Evolutionary conservation across 2,797 vertebrate species (phyloP).

Genomic region (Leptoclinus maculatus): DNA sequence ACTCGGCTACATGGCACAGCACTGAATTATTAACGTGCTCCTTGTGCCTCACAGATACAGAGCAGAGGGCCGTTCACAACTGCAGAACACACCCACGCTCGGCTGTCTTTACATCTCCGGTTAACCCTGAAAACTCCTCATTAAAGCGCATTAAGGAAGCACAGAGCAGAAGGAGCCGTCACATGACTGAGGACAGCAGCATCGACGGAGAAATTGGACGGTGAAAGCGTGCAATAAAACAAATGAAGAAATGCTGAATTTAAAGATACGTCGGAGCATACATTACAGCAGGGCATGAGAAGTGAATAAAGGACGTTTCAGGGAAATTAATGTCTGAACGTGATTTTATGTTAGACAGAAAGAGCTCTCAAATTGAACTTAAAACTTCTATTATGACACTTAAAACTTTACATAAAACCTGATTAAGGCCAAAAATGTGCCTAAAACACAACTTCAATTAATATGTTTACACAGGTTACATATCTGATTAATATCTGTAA

Average conservation of each 20-base stretch:
- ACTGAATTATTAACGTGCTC: constrained; percentile 82
- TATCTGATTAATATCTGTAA: neutral
- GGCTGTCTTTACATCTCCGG: constrained; percentile 35
- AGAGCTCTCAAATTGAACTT: neutral
- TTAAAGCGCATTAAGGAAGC: constrained; percentile 8
- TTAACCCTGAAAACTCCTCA: constrained; percentile 39
- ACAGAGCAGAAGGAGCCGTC: constrained; percentile 4
- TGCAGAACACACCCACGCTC: constrained; percentile 38
- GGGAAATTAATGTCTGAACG: neutral
- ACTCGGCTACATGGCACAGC: constrained; percentile 65
- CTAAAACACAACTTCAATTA: neutral
- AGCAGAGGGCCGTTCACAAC: constrained; percentile 60
- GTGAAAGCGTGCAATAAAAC: neutral
- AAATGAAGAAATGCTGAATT: neutral
- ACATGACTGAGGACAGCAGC: neutral
- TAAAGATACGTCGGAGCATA: neutral
- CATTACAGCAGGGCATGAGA: neutral
- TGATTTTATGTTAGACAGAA: neutral
- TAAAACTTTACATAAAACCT: neutral
- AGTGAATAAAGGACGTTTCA: neutral
- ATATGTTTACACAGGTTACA: neutral
- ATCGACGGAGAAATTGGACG: neutral
- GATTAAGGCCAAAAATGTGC: neutral
- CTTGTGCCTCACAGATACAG: constrained; percentile 67
- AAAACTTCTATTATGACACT: neutral